phyloP scores from a whole-genome alignment of 2,888 invertebrate species.

The Spatulosminthurus flaviceps region DNA sequence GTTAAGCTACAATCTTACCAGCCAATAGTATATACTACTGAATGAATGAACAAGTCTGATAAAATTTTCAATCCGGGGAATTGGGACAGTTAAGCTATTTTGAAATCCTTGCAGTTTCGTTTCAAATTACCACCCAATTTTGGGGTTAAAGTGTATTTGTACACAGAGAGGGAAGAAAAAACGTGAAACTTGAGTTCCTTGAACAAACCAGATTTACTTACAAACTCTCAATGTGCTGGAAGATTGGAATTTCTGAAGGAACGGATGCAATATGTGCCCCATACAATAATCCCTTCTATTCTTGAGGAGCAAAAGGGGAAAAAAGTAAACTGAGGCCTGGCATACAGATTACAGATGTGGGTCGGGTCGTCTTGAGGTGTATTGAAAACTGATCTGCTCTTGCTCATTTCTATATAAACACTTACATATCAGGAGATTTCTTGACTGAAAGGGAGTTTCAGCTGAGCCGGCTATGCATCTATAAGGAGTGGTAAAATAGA shows the following conservation, averaged over 20 bases:
- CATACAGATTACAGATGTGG: slow-evolving; percentile 41
- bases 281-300: slow-evolving; percentile 32
- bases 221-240: slow-evolving; percentile 7
- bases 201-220: neutral
- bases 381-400: slow-evolving; percentile 27
- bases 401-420: slow-evolving; percentile 14
- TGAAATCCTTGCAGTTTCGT: slow-evolving; percentile 2
- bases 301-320: neutral
- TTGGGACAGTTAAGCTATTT: neutral
- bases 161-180: neutral
- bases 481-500: no score
- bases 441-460: neutral
- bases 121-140: neutral
- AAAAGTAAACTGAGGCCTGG: neutral
- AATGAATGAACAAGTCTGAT: no score
- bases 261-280: slow-evolving; percentile 36
- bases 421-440: neutral
- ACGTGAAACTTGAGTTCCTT: neutral
- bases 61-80: no score
- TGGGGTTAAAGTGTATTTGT: neutral
- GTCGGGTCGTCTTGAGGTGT: slow-evolving; percentile 21
- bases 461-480: neutral
- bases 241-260: slow-evolving; percentile 29
- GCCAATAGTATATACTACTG: no score
- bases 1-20: no score